These are phyloP conservation scores for Parasteatoda tepidariorum DNA, from an alignment of 1,140 invertebrate species.

Conservation along the genomic window DNA sequence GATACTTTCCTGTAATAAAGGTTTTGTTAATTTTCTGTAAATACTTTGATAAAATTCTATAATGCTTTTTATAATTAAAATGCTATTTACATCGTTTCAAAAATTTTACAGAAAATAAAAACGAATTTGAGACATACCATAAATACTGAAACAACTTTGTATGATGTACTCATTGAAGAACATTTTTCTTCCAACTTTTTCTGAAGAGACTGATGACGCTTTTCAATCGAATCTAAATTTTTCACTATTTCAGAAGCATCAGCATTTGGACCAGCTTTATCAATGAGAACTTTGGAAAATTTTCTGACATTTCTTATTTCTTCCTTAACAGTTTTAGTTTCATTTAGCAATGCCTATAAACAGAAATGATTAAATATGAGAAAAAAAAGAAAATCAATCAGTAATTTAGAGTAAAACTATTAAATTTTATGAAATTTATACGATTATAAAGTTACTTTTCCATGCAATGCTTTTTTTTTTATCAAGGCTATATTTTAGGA, in stretches of 20 bases:
- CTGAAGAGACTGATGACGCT: conserved; percentile 82
- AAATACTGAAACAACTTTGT: conserved; percentile 86
- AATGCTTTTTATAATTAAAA: no score
- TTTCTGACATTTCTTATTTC: conserved; percentile 79
- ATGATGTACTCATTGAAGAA: conserved; percentile 84
- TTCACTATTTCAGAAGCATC: conserved; percentile 81
- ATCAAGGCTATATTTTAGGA: no score
- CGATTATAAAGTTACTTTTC: no score
- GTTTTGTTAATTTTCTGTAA: no score
- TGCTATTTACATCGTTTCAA: no score
- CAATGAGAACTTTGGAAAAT: conserved; percentile 80
- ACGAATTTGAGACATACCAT: conserved; percentile 74
- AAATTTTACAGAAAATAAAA: no score
- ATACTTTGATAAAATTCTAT: no score
- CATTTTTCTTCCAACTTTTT: conserved; percentile 82
- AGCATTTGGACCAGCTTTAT: conserved; percentile 74
- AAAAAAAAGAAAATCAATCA: not conserved
- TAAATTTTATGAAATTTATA: not conserved
- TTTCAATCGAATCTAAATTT: conserved; percentile 81
- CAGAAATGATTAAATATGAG: not conserved
- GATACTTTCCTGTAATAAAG: conserved; percentile 68
- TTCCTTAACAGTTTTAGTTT: conserved; percentile 79
- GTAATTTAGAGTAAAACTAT: not conserved
- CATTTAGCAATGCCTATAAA: conserved; percentile 65
- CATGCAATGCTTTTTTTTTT: no score